Base-by-base conservation (phyloP, 1,140 invertebrate genomes). In the Calliphora vicina region DNA sequence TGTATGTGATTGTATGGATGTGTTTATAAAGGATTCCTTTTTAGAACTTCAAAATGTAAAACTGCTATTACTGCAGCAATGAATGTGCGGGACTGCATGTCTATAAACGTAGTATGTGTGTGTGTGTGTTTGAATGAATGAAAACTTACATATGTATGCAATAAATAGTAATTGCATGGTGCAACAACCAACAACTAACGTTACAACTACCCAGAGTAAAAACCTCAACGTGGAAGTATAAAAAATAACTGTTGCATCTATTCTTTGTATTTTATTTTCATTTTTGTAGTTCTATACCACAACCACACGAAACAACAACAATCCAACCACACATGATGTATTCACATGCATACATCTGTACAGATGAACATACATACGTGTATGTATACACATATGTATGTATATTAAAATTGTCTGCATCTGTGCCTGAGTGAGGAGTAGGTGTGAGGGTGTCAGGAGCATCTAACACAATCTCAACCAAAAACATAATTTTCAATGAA, bases 81-180 rank as follows among this genome's bases (percentile, higher is more conserved):
- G n/a, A n/a, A n/a, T n/a, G n/a, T n/a, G n/a, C n/a, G n/a, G n/a
- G n/a, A n/a, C n/a, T 76, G 73, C 13, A 23, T n/a, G n/a, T n/a
- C n/a, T n/a, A n/a, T n/a, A n/a, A n/a, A n/a, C n/a, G n/a, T n/a
- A n/a, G n/a, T 76, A 17, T 35, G 73, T 42, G 9, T n/a, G n/a
- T 42, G 29, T 76, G 29, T 42, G n/a, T 20, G 73, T 42, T 13
- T 42, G 15, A 42, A 42, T 17, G 73, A 20, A 42, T 76, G 73
- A 76, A 42, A 76, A 42, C 73, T 76, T 76, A n/a, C n/a, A n/a
- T n/a, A 35, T 76, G 73, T 20, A 76, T 76, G 29, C 73, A 76
- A 76, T 76, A 76, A 76, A 76, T 76, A 76, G 73, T 76, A 76
- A 76, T 76, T 76, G 73, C 73, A 76, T 23, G 17, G 17, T 76